phyloP scores from a whole-genome alignment of 2,797 vertebrate genomes.

The Pseudochaenichthys georgianus region DNA sequence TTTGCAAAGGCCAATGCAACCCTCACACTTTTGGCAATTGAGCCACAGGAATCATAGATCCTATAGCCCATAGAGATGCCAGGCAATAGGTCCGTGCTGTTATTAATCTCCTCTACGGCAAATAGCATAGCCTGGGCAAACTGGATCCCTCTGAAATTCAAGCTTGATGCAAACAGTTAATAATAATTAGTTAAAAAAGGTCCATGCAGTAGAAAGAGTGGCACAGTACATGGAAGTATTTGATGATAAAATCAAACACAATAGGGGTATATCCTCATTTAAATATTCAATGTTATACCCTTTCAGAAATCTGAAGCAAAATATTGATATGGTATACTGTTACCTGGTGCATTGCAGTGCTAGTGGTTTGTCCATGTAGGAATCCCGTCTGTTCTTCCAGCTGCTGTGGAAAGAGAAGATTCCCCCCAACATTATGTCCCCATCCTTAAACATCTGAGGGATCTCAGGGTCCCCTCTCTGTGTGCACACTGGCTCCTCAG shows the following conservation, averaged over 20 bases:
- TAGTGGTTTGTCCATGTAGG: conserved; percentile 63
- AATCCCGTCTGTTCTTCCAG: conserved; percentile 67
- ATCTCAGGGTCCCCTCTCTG: conserved; percentile 64
- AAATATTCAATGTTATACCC: not conserved
- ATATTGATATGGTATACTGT: not conserved
- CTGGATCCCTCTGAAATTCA: conserved; percentile 82
- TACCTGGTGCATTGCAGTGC: conserved; percentile 80
- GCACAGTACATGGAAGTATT: not conserved
- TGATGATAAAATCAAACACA: not conserved
- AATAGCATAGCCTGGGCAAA: conserved; percentile 80
- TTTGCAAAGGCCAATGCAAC: too few relatives aligned
- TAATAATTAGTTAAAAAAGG: not conserved
- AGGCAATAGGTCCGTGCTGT: conserved; percentile 78
- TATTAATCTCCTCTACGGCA: conserved; percentile 83
- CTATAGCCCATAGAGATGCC: conserved; percentile 76
- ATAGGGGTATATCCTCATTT: fast-evolving
- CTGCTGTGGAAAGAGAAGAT: conserved; percentile 82
- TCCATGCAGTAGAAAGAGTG: not conserved
- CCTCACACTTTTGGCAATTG: too few relatives aligned
- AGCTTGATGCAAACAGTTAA: conserved; percentile 53
- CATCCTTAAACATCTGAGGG: conserved; percentile 75
- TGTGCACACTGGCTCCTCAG: conserved; percentile 65
- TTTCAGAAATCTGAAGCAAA: not conserved
- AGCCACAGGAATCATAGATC: conserved; percentile 78
- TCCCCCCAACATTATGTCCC: conserved; percentile 80